phyloP scores from a whole-genome alignment of 2,797 vertebrate genomes.

The Lithobates sylvaticus region DNA sequence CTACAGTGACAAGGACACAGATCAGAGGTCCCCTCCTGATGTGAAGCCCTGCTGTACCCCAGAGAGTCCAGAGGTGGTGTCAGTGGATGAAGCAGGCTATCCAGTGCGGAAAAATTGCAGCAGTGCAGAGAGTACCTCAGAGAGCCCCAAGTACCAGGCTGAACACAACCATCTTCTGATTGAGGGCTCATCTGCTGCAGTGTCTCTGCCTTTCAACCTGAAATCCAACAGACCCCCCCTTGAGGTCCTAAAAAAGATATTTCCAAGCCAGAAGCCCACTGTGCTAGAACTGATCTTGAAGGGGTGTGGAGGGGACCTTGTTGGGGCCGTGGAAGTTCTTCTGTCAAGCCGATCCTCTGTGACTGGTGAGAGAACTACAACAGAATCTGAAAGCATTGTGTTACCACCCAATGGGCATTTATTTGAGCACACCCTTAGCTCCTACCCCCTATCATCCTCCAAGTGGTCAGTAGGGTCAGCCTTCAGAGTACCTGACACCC shows the following conservation, averaged over 20 bases:
- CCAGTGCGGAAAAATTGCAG: slow-evolving; percentile 77
- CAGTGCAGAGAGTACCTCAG: slow-evolving; percentile 77
- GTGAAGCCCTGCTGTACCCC: slow-evolving; percentile 88
- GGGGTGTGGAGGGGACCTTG: slow-evolving; percentile 94
- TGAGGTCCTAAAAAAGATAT: slow-evolving; percentile 96
- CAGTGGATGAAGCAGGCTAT: slow-evolving; percentile 84
- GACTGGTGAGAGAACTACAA: slow-evolving; percentile 75
- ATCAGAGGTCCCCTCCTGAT: slow-evolving; percentile 88
- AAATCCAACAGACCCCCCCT: slow-evolving; percentile 91
- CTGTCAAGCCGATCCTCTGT: slow-evolving; percentile 86
- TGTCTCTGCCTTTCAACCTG: slow-evolving; percentile 90
- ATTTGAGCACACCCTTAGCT: slow-evolving; percentile 89
- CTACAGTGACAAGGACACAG: slow-evolving; percentile 91
- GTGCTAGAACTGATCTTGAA: slow-evolving; percentile 94
- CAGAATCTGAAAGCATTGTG: slow-evolving; percentile 82
- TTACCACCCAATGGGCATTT: slow-evolving; percentile 88
- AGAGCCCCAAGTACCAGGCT: slow-evolving; percentile 82
- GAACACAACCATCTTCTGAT: slow-evolving; percentile 88
- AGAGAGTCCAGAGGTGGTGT: slow-evolving; percentile 85
- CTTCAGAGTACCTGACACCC: slow-evolving; percentile 92
- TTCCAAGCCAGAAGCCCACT: slow-evolving; percentile 91
- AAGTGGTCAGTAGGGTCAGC: slow-evolving; percentile 98
- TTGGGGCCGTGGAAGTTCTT: slow-evolving; percentile 95
- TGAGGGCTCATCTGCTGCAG: slow-evolving; percentile 89
- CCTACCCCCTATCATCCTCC: slow-evolving; percentile 90